Percentiles rank a stretch among this genome's conserved stretches.
phyloP scores from a whole-genome alignment of 2,797 vertebrate genomes.

The Phoebastria nigripes region DNA sequence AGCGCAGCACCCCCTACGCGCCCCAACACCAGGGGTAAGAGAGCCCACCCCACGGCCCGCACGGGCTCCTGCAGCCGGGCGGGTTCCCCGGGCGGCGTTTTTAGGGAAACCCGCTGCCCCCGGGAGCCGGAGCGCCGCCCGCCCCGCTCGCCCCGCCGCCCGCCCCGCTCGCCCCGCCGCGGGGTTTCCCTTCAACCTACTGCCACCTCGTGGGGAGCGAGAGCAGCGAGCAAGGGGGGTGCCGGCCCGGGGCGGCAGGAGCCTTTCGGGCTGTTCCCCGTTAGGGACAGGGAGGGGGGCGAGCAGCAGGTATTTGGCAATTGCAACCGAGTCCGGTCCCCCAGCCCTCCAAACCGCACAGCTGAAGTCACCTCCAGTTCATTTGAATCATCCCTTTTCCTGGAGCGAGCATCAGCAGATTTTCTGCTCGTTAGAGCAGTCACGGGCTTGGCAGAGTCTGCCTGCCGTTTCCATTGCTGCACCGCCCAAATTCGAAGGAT shows the following conservation, averaged over 20 bases:
- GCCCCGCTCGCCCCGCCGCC: too few relatives aligned
- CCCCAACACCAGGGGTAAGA: accelerated
- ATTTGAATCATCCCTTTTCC: accelerated
- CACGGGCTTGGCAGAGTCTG: accelerated
- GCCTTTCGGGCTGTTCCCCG: accelerated
- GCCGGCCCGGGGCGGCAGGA: background rate
- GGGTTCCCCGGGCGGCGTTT: accelerated
- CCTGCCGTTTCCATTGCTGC: accelerated
- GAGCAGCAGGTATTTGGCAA: background rate
- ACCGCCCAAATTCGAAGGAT: accelerated
- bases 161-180: background rate
- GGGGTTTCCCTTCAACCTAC: constrained; percentile 45
- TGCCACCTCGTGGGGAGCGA: constrained; percentile 64
- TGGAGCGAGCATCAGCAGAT: accelerated
- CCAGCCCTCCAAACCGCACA: background rate
- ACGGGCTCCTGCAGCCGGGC: background rate
- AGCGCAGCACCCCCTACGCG: background rate
- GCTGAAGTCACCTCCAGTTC: background rate
- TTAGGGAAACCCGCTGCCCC: background rate
- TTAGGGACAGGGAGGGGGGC: background rate
- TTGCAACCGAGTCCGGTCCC: accelerated
- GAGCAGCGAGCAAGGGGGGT: background rate
- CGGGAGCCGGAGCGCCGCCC: background rate
- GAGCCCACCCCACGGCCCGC: background rate
- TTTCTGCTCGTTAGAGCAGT: accelerated